Base-by-base conservation (phyloP, 2,797 vertebrate genomes). In the Amblyopsis hoosieri region DNA sequence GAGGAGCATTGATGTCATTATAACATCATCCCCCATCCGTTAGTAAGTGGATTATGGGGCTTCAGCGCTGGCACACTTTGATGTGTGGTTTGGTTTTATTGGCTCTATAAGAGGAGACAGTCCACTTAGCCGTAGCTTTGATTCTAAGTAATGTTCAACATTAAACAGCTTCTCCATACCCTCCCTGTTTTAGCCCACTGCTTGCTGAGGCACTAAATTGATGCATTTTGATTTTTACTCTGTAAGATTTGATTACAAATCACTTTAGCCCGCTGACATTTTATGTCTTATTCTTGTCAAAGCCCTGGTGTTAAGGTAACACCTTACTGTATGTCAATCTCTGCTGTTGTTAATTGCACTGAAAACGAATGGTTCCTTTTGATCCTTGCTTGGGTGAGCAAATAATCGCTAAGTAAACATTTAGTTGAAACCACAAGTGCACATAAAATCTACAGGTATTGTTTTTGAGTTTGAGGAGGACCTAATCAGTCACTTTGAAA, bases 51-150 rank as follows among this genome's bases (percentile, higher is more conserved):
- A 92, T 93, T 91, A 89, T 64, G 63, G 72, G 67, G 77, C 83
- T 68, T 57, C 63, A 87, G 82, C 72, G 45, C 82, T 82, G 81
- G 79, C 90, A 80, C 78, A 73, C 81, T 82, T 59, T 82, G 73
- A 89, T 90, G 88, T 90, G 89, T 90, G 84, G 75, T 87, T 88
- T 80, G 79, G 74, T 83, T 90, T 90, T 92, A 90, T 90, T 89
- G 85, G 84, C 81, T 85, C 72, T 75, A 77, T 79, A 83, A 85
- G 77, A 88, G 87, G 84, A 85, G 80, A 83, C 69, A 83, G 82
- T 76, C 85, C 86, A 89, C 89, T 91, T 87, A 87, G 86, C 84
- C 87, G 79, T 75, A 78, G 78, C 87, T 86, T 76, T 85, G 85
- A 89, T 86, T 86, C 65, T 51, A 75, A 78, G 76, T 89, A 90